A percentile compares a stretch with the other conserved stretches of the same genome.
Conservation (phyloP, 1,140 invertebrate species). For the Brachionus manjavacas region DNA sequence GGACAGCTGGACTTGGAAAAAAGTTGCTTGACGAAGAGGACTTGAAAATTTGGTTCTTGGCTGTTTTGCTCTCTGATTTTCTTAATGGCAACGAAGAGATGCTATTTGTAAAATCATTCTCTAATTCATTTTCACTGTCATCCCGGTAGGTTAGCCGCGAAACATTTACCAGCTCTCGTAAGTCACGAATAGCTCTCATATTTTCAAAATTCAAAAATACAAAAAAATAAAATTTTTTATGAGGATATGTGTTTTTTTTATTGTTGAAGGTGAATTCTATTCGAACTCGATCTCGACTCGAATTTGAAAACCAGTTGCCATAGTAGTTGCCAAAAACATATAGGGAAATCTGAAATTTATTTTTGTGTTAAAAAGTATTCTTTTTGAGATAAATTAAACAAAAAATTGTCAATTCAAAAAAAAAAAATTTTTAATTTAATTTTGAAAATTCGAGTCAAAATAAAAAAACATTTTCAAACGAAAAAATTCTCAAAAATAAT, state of each 20-base stretch:
- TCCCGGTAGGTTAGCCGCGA: conserved; percentile 51
- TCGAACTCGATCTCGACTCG: conserved; percentile 37
- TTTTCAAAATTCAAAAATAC: conserved; percentile 8
- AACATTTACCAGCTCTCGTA: conserved; percentile 53
- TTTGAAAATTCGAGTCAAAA: no score
- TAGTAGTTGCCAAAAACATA: conserved; percentile 42
- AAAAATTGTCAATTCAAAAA: no score
- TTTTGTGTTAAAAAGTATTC: neutral
- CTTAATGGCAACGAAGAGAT: conserved; percentile 23
- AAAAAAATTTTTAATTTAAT: no score
- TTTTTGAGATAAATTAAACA: neutral
- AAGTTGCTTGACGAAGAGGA: neutral
- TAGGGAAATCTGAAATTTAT: conserved; percentile 12
- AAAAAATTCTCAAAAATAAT: no score
- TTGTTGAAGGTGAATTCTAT: neutral
- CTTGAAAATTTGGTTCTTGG: neutral
- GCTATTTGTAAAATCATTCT: conserved; percentile 47
- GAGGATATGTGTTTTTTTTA: neutral
- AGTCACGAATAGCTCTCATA: conserved; percentile 54
- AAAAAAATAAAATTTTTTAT: neutral
- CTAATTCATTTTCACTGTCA: conserved; percentile 49
- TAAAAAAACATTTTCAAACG: no score
- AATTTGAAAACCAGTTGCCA: conserved; percentile 42
- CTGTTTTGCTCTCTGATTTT: neutral
- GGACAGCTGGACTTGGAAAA: neutral